These are phyloP conservation scores for Chrysomela aeneicollis DNA, from an alignment of 2,888 invertebrate genomes.

Conservation along the genomic window DNA sequence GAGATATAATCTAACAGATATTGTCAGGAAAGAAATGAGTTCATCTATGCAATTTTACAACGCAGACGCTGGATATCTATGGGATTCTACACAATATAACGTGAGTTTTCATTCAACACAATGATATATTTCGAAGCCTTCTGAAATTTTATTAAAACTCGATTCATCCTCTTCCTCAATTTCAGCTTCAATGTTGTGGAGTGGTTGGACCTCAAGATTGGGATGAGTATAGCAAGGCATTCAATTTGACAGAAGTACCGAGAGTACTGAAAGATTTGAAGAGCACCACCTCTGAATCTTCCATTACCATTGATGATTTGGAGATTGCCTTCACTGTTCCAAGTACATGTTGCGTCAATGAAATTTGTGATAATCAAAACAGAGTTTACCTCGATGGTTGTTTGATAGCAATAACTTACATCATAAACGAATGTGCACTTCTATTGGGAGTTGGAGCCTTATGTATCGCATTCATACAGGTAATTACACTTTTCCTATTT, in stretches of 20 bases:
- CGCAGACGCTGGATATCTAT: constrained; percentile 59
- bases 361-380: constrained; percentile 23
- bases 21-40: constrained; percentile 62
- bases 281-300: too few relatives aligned
- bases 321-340: constrained; percentile 37
- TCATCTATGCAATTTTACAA: constrained; percentile 62
- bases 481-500: constrained; percentile 50
- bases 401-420: constrained; percentile 39
- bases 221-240: constrained; percentile 46
- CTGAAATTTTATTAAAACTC: too few relatives aligned
- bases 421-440: constrained; percentile 65
- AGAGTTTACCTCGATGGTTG: constrained; percentile 45
- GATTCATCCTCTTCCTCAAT: too few relatives aligned
- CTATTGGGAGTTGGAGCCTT: constrained; percentile 78
- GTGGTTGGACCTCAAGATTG: constrained; percentile 69
- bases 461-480: constrained; percentile 83
- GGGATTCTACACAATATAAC: constrained; percentile 68
- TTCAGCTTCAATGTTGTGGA: constrained; percentile 72
- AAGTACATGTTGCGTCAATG: constrained; percentile 40
- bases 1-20: constrained; percentile 58
- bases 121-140: not conserved
- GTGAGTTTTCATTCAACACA: constrained; percentile 58
- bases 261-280: not conserved
- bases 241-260: not conserved
- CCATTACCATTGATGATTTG: too few relatives aligned